phyloP scores from a whole-genome alignment of 1,140 invertebrate genomes.

The Drosophila sulfurigaster region DNA sequence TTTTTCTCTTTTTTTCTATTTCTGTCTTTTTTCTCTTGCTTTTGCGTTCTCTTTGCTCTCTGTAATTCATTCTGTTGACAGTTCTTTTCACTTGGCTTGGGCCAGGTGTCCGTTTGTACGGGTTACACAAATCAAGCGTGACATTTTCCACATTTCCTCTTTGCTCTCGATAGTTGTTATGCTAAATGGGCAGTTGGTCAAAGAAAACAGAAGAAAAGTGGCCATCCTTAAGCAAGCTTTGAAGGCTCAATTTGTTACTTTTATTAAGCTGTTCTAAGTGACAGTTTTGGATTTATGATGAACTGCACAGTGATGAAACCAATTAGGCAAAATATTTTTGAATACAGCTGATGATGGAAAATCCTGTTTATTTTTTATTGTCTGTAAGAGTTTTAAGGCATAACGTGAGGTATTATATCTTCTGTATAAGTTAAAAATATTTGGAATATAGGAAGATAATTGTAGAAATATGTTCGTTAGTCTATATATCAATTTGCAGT shows the following conservation, averaged over 20 bases:
- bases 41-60: slow-evolving; percentile 1
- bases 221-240: neutral
- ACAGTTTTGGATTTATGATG: neutral
- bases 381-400: too few relatives aligned
- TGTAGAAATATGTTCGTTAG: rapidly evolving
- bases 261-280: neutral
- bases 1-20: neutral
- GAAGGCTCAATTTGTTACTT: neutral
- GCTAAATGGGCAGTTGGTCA: slow-evolving; percentile 1
- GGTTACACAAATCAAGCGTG: slow-evolving; percentile 76
- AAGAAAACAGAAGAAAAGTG: neutral
- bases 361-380: too few relatives aligned
- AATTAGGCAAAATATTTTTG: too few relatives aligned
- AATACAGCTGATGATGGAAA: too few relatives aligned
- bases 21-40: neutral
- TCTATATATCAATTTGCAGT: too few relatives aligned
- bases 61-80: slow-evolving; percentile 36
- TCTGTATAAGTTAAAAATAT: too few relatives aligned
- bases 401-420: too few relatives aligned
- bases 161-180: slow-evolving; percentile 10
- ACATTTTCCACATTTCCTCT: slow-evolving; percentile 73
- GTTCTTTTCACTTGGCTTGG: slow-evolving; percentile 42
- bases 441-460: too few relatives aligned
- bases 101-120: slow-evolving; percentile 77
- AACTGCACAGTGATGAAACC: neutral